A percentile compares a stretch with the other conserved stretches of the same genome.
phyloP scores from a whole-genome alignment of 2,888 invertebrate species.

The Tetragonisca angustula region DNA sequence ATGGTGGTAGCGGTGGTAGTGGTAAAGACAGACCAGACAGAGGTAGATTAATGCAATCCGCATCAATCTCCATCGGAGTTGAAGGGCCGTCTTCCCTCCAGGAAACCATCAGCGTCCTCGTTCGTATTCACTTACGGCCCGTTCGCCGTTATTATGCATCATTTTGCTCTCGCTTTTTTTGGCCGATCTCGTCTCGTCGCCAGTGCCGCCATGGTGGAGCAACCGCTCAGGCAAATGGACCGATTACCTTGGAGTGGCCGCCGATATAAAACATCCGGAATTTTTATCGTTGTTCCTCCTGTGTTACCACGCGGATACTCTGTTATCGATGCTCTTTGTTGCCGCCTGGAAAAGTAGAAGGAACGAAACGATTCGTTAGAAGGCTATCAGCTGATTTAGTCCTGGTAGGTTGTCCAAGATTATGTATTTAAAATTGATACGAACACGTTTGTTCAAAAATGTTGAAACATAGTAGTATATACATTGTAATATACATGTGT shows the following conservation, averaged over 20 bases:
- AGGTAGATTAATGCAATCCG: conserved; percentile 76
- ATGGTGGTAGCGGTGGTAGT: not conserved
- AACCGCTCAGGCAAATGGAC: conserved; percentile 16
- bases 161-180: conserved; percentile 43
- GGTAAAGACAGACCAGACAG: conserved; percentile 62
- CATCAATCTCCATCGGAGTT: conserved; percentile 78
- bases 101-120: conserved; percentile 51
- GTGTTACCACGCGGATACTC: not conserved
- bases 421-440: not conserved
- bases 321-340: not conserved
- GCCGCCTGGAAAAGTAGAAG: not conserved
- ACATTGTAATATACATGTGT: no score
- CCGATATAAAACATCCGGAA: conserved; percentile 5
- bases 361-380: not conserved
- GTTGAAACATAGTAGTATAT: not conserved
- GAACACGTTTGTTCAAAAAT: not conserved
- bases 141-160: conserved; percentile 49
- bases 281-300: not conserved
- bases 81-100: conserved; percentile 66
- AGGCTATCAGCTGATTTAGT: not conserved
- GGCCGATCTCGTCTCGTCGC: conserved; percentile 45
- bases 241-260: conserved; percentile 28
- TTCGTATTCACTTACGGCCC: conserved; percentile 66
- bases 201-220: not conserved
- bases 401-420: not conserved